A percentile compares a stretch with the other conserved stretches of the same genome.
Conservation (phyloP, 2,113 vertebrate species). For the Stegastes partitus region DNA sequence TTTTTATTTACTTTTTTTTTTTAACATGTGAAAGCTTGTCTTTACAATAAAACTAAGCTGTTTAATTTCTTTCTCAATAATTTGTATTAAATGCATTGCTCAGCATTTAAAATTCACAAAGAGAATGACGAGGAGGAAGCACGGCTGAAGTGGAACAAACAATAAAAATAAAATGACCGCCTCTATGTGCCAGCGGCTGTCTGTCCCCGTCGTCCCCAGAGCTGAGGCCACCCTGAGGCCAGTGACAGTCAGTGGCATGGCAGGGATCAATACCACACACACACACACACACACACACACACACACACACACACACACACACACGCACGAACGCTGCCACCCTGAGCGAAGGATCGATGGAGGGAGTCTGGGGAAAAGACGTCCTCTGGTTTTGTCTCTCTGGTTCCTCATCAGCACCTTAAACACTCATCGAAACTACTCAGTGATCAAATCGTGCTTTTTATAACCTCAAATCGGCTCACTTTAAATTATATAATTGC, state of each 20-base stretch:
- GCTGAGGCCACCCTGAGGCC: conserved; percentile 80
- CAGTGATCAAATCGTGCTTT: not conserved
- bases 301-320: conserved; percentile 7
- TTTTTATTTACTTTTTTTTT: too few relatives aligned
- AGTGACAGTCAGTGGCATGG: conserved; percentile 66
- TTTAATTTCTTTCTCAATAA: too few relatives aligned
- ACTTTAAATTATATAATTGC: not conserved
- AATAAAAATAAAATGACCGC: conserved; percentile 20
- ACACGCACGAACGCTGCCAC: conserved; percentile 26
- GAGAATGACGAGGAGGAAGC: too few relatives aligned
- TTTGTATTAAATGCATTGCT: too few relatives aligned
- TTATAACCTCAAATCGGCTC: not conserved
- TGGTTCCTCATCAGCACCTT: conserved; percentile 20
- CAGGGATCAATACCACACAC: conserved; percentile 58
- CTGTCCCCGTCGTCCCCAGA: conserved; percentile 70
- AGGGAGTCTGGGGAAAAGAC: conserved; percentile 19
- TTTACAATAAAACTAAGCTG: too few relatives aligned
- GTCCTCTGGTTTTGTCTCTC: conserved; percentile 16
- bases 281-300: not conserved
- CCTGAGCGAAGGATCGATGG: conserved; percentile 55
- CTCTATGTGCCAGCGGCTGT: conserved; percentile 73
- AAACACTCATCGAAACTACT: conserved; percentile 13
- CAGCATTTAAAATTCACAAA: too few relatives aligned
- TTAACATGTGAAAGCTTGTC: too few relatives aligned
- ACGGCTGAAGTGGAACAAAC: not conserved